phyloP scores from a whole-genome alignment of 1,140 invertebrate genomes.

The Lutraria rhynchaena region DNA sequence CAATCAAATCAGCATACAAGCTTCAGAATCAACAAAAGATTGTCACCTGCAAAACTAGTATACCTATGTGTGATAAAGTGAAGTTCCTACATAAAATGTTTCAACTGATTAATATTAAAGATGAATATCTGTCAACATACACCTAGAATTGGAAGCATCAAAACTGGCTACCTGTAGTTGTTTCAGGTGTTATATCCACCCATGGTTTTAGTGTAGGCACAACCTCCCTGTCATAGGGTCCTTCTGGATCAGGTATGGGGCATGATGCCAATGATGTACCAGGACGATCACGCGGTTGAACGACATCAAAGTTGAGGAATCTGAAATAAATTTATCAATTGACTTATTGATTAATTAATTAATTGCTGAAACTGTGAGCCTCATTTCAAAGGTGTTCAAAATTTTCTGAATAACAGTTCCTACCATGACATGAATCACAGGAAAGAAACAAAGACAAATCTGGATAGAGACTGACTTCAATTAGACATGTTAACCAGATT shows the following conservation, averaged over 20 bases:
- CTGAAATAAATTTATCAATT: conserved; percentile 60
- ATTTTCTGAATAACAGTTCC: no score
- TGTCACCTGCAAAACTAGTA: no score
- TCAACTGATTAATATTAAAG: no score
- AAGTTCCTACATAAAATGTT: no score
- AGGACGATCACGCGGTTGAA: conserved; percentile 84
- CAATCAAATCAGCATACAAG: no score
- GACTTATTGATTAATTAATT: not conserved
- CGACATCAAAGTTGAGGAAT: conserved; percentile 91
- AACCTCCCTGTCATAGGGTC: conserved; percentile 31
- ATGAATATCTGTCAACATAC: no score
- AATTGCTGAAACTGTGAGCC: not conserved
- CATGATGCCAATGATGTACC: conserved; percentile 89
- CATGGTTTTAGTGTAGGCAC: conserved; percentile 31
- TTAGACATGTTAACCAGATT: no score
- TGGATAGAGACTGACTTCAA: no score
- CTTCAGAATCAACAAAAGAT: no score
- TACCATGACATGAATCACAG: not conserved
- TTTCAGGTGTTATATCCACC: conserved; percentile 15
- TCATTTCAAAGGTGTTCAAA: not conserved
- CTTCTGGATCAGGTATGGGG: conserved; percentile 75
- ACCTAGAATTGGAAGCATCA: no score
- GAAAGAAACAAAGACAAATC: no score
- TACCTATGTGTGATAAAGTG: no score
- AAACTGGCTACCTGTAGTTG: conserved; percentile 13